Base-by-base conservation (phyloP, 2,888 invertebrate genomes). In the Lasioglossum zephyrum region DNA sequence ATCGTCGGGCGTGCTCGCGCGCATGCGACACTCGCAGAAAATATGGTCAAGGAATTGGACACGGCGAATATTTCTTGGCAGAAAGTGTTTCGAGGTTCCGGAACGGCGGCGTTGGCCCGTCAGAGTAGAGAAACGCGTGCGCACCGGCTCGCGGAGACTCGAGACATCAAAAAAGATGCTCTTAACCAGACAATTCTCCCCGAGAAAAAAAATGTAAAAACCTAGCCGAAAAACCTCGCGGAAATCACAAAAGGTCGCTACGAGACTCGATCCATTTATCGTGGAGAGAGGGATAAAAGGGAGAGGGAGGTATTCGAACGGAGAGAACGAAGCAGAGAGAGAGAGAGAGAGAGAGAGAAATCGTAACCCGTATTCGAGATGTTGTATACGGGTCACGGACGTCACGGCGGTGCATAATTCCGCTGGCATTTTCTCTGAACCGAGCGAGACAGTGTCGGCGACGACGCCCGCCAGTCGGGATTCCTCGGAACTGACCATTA, bases 1-100 rank as follows among this genome's bases (percentile, higher is more conserved):
- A 31, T 31, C 31, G 31, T 31, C 31, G 31, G 31, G 31, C 31
- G 31, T 31, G 31, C 31, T 31, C 31, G 31, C 31, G 16, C 66
- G 66, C 66, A 18, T 18, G 66, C 63, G 36, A 66, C 63, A 8
- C 36, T 53, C 49, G 31, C 53, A 31, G 78, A 75, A 84, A 73
- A 78, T 79, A 78, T 73, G 44, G 31, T 47, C 8, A n/a, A 66
- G 41, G 77, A 75, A 73, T 49, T 77, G 77, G 70, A 44, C 77
- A 63, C 73, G 60, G 63, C 70, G 70, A 49, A 85, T 84, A 81
- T 86, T 86, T 86, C 85, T 86, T 86, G 86, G 81, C 85, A 77
- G 77, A 75, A 77, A 77, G 60, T 70, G 76, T 85, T 85, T 77
- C 76, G 73, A 77, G 85, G 85, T 86, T 86, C 81, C 81, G 81